These are phyloP conservation scores for Torymus aiolomorphi DNA, from an alignment of 2,888 invertebrate species.

Conservation along the genomic window DNA sequence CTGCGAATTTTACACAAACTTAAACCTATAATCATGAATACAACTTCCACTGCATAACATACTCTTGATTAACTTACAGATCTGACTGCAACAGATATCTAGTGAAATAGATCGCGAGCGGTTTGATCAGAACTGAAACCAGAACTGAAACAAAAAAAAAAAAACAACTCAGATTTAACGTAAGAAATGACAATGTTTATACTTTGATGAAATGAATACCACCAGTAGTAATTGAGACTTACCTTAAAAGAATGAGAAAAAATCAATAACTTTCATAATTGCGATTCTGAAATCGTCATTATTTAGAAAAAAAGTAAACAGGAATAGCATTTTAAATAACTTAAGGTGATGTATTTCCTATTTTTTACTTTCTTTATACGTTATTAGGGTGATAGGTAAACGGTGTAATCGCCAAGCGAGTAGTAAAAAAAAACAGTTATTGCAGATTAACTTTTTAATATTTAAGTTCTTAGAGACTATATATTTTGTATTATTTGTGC, in stretches of 20 bases:
- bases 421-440: constrained; percentile 16
- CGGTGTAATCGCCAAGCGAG: constrained; percentile 36
- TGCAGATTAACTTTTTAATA: constrained; percentile 19
- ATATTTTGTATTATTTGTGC: constrained; percentile 45
- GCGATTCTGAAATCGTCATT: constrained; percentile 23
- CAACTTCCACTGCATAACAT: constrained; percentile 23
- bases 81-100: constrained; percentile 11
- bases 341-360: constrained; percentile 38
- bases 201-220: constrained; percentile 16
- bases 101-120: constrained; percentile 10
- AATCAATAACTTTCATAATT: constrained; percentile 17
- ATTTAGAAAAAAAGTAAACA: constrained; percentile 32
- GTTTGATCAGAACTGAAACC: no score
- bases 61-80: constrained; percentile 26
- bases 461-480: constrained; percentile 47
- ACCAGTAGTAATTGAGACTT: constrained; percentile 34
- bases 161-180: constrained; percentile 27
- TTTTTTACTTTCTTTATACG: constrained; percentile 42
- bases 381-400: constrained; percentile 38
- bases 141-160: background rate
- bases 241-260: constrained; percentile 17
- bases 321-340: constrained; percentile 34
- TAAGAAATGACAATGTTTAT: background rate
- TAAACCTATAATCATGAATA: constrained; percentile 20
- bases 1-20: constrained; percentile 36